Base-by-base conservation (phyloP, 2,113 vertebrate genomes). In the Eulemur macaco region DNA sequence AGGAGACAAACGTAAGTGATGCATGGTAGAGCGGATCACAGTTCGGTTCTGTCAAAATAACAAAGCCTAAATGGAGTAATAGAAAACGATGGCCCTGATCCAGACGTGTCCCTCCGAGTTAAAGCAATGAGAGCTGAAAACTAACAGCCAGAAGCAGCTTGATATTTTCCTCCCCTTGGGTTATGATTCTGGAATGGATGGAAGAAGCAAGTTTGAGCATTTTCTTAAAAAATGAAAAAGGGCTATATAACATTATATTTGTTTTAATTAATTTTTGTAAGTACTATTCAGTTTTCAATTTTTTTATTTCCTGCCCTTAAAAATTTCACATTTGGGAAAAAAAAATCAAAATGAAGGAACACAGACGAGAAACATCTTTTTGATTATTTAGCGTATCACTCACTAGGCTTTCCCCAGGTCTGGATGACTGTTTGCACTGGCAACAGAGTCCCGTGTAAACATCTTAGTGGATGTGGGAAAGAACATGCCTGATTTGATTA, bases 1-100 rank as follows among this genome's bases (percentile, higher is more conserved):
- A 98, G 97, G 58, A 98, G 98, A 98, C 98, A 98, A 98, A 98
- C 95, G 91, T 98, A 97, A 98, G 97, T 97, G 98, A 98, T 29
- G 96, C 94, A 95, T 56, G 92, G 97, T 93, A 96, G 96, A 97
- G 97, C 98, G 98, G 98, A 98, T 98, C 98, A 98, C 96, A 98
- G 96, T 97, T 98, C 93, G 71, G 97, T 98, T 97, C 98, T 98
- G 98, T 98, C 98, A 98, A 98, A 98, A 98, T 94, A 98, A 98
- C 97, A 97, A 98, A 97, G 97, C 66, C 98, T 98, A 97, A 98
- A 97, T 94, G 96, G 98, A 98, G 95, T 97, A 96, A 98, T 42
- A 97, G 96, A 91, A 98, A 94, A 95, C n/a, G 97, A 97, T 94
- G 97, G 96, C 98, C 97, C 71, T 6, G 58, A 86, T 98, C 97